These are phyloP conservation scores for Harpagoxenus sublaevis DNA, from an alignment of 2,888 invertebrate species.

Conservation along the genomic window DNA sequence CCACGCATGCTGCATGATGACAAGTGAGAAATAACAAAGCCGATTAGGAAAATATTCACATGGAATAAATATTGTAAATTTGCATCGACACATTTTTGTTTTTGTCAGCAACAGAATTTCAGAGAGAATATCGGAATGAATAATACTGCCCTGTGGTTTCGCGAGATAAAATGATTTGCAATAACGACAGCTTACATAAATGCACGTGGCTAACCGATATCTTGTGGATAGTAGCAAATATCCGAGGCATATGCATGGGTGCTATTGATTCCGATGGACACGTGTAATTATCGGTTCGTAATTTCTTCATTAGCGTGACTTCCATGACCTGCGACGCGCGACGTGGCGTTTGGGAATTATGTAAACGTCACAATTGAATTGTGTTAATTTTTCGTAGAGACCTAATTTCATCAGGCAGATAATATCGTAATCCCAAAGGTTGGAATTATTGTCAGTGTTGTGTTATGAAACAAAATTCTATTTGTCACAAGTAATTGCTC, in stretches of 20 bases:
- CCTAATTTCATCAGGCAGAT: conserved; percentile 6
- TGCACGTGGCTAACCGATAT: not conserved
- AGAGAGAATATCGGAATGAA: not conserved
- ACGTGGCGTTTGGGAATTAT: conserved; percentile 15
- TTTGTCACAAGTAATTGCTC: not conserved
- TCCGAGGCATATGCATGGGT: not conserved
- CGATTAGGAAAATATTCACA: conserved; percentile 1
- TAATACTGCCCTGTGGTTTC: conserved; percentile 13
- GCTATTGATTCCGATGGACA: conserved; percentile 22
- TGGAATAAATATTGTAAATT: conserved; percentile 1
- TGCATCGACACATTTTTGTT: conserved; percentile 31
- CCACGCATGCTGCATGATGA: not conserved
- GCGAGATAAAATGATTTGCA: conserved; percentile 6
- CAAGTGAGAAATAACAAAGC: conserved; percentile 4
- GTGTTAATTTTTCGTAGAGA: conserved; percentile 11
- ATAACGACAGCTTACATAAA: conserved; percentile 6
- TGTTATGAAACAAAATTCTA: not conserved
- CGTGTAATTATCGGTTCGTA: conserved; percentile 45
- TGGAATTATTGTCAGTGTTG: conserved; percentile 3
- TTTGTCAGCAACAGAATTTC: not conserved
- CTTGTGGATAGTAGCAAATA: conserved; percentile 34
- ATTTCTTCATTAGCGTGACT: conserved; percentile 43
- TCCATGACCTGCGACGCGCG: not conserved
- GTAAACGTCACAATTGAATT: not conserved
- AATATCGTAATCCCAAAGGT: conserved; percentile 15